Evolutionary conservation across 2,113 vertebrate genomes (phyloP), one percentile per base, ranked within the genome.

Genomic region (Carassius auratus): DNA sequence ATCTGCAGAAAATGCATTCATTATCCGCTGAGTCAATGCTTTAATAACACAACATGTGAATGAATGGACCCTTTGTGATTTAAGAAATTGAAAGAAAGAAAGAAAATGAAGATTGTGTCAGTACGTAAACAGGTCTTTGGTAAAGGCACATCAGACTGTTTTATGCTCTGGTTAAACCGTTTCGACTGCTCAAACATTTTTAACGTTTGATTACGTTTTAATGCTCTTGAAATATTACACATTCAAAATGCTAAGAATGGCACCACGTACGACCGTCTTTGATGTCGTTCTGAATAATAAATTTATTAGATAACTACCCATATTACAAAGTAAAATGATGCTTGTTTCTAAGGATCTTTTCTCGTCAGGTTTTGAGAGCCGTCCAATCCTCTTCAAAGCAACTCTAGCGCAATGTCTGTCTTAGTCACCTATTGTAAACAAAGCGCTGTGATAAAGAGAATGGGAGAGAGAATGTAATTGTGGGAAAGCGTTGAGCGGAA

Each of bases 361-460:
- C 68, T 61, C 84, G 66, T 79, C 81, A 79, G 81, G 52, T 48
- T 61, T 80, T 59, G 30, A 84, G 86, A 87, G 64, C 42, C 66
- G 21, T 84, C 83, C 76, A 76, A 64, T 64, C 88, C 76, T 86
- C 50, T 45, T 85, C 77, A 80, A 85, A 86, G 88, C 88, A 79
- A 82, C 86, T 69, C 87, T 36, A 85, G 89, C 87, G 88, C 88
- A 45, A 80, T 10, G 21, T 73, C 23, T 61, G 85, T 79, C 59
- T 92, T 93, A 89, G 91, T 92, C 92, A 89, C 89, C 91, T 90
- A 91, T 94, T 94, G 93, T 87, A 94, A 93, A 93, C 91, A 93
- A 89, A 87, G 88, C 84, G 84, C 91, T 93, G 92, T 92, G 87
- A 89, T 88, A 94, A 91, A 92, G 69, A 81, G 76, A 87, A 84